Base-by-base conservation (phyloP, 2,113 vertebrate species). In the Silurus glanis region DNA sequence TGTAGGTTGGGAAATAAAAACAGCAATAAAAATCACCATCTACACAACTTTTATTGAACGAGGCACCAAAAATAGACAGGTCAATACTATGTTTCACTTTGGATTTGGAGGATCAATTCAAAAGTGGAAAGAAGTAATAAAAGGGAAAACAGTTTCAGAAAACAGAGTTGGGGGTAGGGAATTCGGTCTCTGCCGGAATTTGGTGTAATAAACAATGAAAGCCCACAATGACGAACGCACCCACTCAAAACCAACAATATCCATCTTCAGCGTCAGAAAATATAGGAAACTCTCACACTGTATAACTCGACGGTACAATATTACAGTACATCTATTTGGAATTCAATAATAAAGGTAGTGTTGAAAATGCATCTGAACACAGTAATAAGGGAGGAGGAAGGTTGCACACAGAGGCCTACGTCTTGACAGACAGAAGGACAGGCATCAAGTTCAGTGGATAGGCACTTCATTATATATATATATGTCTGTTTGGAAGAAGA, bases 381-480 rank as follows among this genome's bases (percentile, higher is more conserved):
- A 74, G 64, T 37, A 61, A 81, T 23, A 83, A 80, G 80, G 74
- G 64, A 84, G 19, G 58, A 55, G 58, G 55, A 14, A 61, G 72
- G 9, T 28, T 2, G 19, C 67, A 82, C 67, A 86, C 45, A 69
- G 16, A 85, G 17, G 45, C 55, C 53, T 72, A 72, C 51, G 78
- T 85, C 51, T 58, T 75, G 85, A 59, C 49, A 58, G 83, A 64
- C 66, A 69, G 79, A 81, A 75, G 71, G 74, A 67, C 37, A 78
- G 84, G 86, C 86, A 89, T 90, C 89, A 90, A 90, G 89, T 90
- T 89, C 89, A 89, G 74, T 80, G 88, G 89, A 90, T 90, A 90
- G 89, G 89, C 89, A 90, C 89, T 90, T 90, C 53, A 86, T 89
- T 72, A 72, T 72, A 58, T 49, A 80, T 56, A 45, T 87, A 61